Evolutionary conservation across 2,797 vertebrate genomes (phyloP).

Genomic region (Spheniscus humboldti): DNA sequence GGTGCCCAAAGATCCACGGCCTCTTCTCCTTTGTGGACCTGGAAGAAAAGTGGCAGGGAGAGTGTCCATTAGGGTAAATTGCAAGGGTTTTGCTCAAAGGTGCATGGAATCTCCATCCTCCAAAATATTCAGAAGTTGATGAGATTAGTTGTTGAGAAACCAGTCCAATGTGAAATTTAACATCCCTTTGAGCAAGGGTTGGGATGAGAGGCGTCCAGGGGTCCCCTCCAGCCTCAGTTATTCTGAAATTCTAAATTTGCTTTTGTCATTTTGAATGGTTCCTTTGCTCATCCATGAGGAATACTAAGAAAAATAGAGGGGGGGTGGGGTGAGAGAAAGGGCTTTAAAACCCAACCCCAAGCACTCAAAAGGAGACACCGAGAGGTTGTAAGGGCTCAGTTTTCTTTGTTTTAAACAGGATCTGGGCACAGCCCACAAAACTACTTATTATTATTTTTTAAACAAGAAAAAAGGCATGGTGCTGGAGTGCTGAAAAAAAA

Average conservation of each 20-base stretch:
- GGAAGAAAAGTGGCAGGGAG: neutral
- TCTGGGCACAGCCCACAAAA: neutral
- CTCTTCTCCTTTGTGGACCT: neutral
- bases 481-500: neutral
- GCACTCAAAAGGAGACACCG: neutral
- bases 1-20: neutral
- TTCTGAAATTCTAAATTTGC: neutral
- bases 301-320: neutral
- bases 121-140: neutral
- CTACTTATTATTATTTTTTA: neutral
- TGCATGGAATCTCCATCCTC: neutral
- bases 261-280: neutral
- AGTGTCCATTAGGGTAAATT: neutral
- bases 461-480: neutral
- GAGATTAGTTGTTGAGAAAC: neutral
- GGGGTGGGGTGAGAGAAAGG: accelerated
- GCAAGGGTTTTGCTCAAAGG: neutral
- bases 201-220: neutral
- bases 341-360: neutral
- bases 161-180: neutral
- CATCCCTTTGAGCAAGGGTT: neutral
- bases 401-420: neutral
- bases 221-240: neutral
- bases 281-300: neutral
- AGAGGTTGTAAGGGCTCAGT: neutral